These are phyloP conservation scores for Chlorodrepanis virens DNA, from an alignment of 2,113 vertebrate species.

Conservation along the genomic window DNA sequence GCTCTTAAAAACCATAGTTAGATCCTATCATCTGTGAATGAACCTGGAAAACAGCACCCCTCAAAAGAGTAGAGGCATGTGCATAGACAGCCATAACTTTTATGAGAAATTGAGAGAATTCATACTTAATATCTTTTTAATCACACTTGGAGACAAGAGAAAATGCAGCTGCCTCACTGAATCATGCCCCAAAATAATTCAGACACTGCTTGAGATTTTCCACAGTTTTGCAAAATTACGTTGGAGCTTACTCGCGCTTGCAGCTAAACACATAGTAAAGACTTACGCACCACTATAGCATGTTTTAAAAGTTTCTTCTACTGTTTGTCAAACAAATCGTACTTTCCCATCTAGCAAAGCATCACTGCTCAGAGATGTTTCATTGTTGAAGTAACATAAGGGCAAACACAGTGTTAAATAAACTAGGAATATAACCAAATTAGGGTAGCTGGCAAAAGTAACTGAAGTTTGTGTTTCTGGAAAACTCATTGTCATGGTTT, in stretches of 20 bases:
- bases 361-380: background rate
- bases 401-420: background rate
- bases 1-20: background rate
- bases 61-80: background rate
- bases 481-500: background rate
- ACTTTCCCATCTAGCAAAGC: background rate
- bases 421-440: background rate
- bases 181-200: background rate
- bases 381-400: background rate
- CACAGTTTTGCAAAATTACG: background rate
- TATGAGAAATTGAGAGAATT: background rate
- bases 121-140: background rate
- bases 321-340: background rate
- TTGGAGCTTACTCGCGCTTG: background rate
- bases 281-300: background rate
- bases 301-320: background rate
- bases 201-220: background rate
- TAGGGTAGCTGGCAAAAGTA: background rate
- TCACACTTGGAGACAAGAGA: background rate
- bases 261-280: background rate
- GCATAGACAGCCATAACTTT: background rate
- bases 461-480: background rate
- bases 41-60: background rate
- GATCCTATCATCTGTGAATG: background rate
- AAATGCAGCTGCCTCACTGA: background rate